Percentiles rank a stretch among this genome's conserved stretches.
Conservation (phyloP, 2,797 vertebrate genomes). For the Silurus lanzhouensis region DNA sequence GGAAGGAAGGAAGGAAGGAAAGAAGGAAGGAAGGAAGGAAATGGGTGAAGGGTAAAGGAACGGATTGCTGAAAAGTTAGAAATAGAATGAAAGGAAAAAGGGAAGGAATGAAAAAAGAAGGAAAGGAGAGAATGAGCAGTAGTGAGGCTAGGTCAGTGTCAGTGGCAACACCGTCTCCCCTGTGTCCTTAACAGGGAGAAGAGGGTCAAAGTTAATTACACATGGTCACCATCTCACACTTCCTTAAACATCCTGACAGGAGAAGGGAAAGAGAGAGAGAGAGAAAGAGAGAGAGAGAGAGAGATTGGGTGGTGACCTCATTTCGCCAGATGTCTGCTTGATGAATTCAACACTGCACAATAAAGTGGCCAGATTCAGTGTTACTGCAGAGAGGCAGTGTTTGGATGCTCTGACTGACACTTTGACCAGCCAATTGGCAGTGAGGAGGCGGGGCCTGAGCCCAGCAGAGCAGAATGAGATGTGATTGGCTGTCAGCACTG, state of each 20-base stretch:
- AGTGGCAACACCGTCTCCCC: neutral
- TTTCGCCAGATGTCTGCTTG: conserved; percentile 44
- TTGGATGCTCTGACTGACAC: neutral
- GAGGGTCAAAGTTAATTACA: conserved; percentile 43
- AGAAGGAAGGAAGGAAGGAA: neutral
- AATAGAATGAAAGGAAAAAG: neutral
- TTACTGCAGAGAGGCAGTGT: conserved; percentile 7
- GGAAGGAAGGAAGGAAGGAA: neutral
- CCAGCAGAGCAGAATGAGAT: neutral
- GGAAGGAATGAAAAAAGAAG: neutral
- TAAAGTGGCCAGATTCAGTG: conserved; percentile 5
- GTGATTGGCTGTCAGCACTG: conserved; percentile 10
- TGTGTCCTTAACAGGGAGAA: neutral
- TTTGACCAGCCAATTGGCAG: neutral
- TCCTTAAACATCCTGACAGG: conserved; percentile 4
- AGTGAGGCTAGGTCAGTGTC: neutral
- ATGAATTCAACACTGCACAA: conserved; percentile 18
- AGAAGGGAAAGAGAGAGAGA: neutral
- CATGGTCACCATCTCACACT: neutral
- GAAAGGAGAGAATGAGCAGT: neutral
- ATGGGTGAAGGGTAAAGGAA: neutral
- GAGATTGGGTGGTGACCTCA: conserved; percentile 4
- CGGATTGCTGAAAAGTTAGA: too few species aligned
- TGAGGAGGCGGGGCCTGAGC: neutral
- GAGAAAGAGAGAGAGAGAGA: neutral